Base-by-base conservation (phyloP, 2,113 vertebrate species). In the Synodontis membranacea region DNA sequence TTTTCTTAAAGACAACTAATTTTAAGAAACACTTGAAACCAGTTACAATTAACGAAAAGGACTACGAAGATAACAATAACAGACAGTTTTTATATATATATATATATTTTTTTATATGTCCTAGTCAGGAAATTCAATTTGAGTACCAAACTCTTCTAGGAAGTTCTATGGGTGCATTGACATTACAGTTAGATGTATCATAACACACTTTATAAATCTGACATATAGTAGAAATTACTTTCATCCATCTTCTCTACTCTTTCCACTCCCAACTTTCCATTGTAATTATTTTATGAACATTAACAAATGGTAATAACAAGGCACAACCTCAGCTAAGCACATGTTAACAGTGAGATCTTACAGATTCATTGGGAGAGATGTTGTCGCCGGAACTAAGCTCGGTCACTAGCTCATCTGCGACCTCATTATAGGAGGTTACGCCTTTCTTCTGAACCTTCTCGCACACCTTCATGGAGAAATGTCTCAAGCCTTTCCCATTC, bases 391-490 rank as follows among this genome's bases (percentile, higher is more conserved):
- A 97, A 87, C 96, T 99, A 95, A 99, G 97, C 92, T 99, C 98
- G 46, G 98, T 96, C 25, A 99, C 98, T 92, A 99, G 94, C 90
- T 99, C 98, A 15, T 99, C 98, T 14, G 98, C 98, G 90, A 99
- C 98, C 89, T 99, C 98, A 82, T 99, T 99, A 90, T 99, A 99
- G 74, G 98, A 97, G 54, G 98, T 99, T 74, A 98, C 96, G 83
- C 97, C 98, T 92, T 99, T 99, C 90, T 97, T 96, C 94, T 98
- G 98, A 89, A 99, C 98, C 93, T 99, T 99, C 94, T 99, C 98
- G 60, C 98, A 99, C 88, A 99, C 98, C 93, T 99, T 99, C 98
- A 99, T 99, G 89, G 98, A 99, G 94, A 99, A 99, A 93, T 99
- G 98, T 85, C 98, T 94, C 89, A 99, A 94, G 85, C 98, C 98